phyloP scores from a whole-genome alignment of 2,888 invertebrate species.

The Dasypogon diadema region DNA sequence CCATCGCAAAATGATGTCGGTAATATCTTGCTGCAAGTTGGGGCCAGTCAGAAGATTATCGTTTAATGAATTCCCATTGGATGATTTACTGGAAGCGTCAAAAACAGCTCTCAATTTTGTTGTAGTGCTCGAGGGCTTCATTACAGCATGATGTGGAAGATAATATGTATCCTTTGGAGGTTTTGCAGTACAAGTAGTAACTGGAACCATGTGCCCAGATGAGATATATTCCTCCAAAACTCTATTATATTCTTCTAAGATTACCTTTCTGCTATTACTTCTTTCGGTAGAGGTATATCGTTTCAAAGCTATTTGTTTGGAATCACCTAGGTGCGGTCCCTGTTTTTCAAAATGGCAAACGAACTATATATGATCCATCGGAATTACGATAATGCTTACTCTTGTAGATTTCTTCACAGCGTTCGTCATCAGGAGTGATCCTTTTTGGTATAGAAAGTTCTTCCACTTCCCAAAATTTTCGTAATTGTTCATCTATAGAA shows the following conservation, averaged over 20 bases:
- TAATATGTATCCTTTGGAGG: not conserved
- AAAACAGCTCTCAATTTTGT: slow-evolving; percentile 46
- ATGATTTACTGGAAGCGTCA: slow-evolving; percentile 16
- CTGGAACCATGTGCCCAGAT: not conserved
- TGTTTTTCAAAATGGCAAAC: not conserved
- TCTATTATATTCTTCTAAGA: not conserved
- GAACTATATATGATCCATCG: not conserved
- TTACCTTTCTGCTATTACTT: not conserved
- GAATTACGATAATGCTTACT: not conserved
- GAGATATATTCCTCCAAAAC: not conserved
- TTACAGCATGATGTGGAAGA: slow-evolving; percentile 40
- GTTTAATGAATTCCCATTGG: slow-evolving; percentile 20
- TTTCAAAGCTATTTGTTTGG: not conserved
- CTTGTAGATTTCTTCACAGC: not conserved
- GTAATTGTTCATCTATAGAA: not conserved
- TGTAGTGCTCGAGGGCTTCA: slow-evolving; percentile 17
- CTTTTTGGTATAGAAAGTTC: not conserved
- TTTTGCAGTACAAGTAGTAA: not conserved
- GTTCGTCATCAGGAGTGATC: not conserved
- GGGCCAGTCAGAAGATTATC: not conserved
- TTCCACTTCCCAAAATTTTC: not conserved
- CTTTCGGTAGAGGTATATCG: slow-evolving; percentile 19
- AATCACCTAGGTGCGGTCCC: not conserved
- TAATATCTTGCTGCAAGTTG: not conserved
- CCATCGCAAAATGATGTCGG: slow-evolving; percentile 1